Base-by-base conservation (phyloP, 2,888 invertebrate species). In the Tenthredo livida region DNA sequence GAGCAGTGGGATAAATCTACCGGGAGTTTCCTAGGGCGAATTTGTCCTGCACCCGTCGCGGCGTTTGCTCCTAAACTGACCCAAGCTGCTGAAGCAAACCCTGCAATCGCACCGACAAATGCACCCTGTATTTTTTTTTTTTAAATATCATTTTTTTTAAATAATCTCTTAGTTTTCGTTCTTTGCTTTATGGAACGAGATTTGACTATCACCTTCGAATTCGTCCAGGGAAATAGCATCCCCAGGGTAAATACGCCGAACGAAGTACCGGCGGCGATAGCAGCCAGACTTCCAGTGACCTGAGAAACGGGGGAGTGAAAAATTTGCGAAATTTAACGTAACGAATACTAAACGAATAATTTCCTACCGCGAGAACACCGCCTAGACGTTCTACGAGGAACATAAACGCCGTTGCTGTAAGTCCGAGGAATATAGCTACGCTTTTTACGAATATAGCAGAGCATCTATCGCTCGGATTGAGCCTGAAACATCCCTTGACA, bases 171-270 rank as follows among this genome's bases (percentile, higher is more conserved):
- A 78, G 84, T 50, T 65, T 77, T 73, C 75, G 82, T 87, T 87
- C 17, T 17, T 17, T 4, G 17, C 15, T 17, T 50, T 43, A 17
- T n/a, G n/a, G 33, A 25, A 33, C 1, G 10, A 29, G 6, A 10
- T 58, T 54, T 37, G 58, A 61, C 2, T 17, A 92, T 95, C 78
- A 97, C 96, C 89, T 95, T 94, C 0, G 96, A 95, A 85, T 97
- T 97, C 84, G 96, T 95, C 96, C 97, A 97, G 70, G 97, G 97
- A 90, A 97, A 95, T 87, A 96, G 94, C 96, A 98, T 97, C 86
- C 98, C 98, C 33, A 98, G 93, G 0, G 97, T 96, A 91, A 98
- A 98, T 12, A 97, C 95, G 0, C 97, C 98, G 89, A 97, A 97
- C 0, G 97, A 96, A 9, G 97, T 96, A 65, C 97, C 97, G 0